These are phyloP conservation scores for Tiphia femorata DNA, from an alignment of 2,888 invertebrate species.

Conservation along the genomic window DNA sequence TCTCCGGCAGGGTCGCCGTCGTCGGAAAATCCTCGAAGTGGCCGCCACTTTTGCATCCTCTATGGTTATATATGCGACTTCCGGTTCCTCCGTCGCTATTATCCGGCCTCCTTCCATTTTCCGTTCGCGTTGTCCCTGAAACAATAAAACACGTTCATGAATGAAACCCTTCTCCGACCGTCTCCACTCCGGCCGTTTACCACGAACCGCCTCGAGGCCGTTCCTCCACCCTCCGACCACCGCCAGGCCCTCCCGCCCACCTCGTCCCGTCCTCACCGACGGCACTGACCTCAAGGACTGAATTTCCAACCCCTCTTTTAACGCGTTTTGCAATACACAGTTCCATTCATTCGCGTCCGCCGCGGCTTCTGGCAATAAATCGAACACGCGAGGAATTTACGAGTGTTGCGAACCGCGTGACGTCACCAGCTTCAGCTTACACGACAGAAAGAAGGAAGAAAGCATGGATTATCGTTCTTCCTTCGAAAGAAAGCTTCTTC, in stretches of 20 bases:
- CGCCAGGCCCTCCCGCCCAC: slow-evolving; percentile 31
- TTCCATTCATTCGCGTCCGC: slow-evolving; percentile 55
- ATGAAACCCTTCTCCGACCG: slow-evolving; percentile 55
- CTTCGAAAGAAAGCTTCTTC: too few species aligned
- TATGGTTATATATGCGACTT: slow-evolving; percentile 65
- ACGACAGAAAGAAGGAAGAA: too few species aligned
- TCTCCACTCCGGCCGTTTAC: slow-evolving; percentile 8
- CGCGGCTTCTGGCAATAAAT: slow-evolving; percentile 56
- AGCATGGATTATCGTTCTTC: too few species aligned
- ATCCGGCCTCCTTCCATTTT: slow-evolving; percentile 55
- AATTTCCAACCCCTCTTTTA: slow-evolving; percentile 54
- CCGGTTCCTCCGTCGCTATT: slow-evolving; percentile 63
- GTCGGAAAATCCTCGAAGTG: slow-evolving; percentile 51
- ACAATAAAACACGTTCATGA: slow-evolving; percentile 66
- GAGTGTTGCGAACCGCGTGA: too few species aligned
- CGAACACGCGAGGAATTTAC: too few species aligned
- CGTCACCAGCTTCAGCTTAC: too few species aligned
- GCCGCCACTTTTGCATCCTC: slow-evolving; percentile 56
- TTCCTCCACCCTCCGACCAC: slow-evolving; percentile 26
- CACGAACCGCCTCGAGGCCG: background rate
- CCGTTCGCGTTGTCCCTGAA: slow-evolving; percentile 56
- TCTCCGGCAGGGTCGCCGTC: slow-evolving; percentile 22
- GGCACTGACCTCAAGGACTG: slow-evolving; percentile 22
- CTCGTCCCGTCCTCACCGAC: slow-evolving; percentile 17
- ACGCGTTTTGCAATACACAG: slow-evolving; percentile 54